phyloP scores from a whole-genome alignment of 1,140 invertebrate species.

The Eumaeus atala region DNA sequence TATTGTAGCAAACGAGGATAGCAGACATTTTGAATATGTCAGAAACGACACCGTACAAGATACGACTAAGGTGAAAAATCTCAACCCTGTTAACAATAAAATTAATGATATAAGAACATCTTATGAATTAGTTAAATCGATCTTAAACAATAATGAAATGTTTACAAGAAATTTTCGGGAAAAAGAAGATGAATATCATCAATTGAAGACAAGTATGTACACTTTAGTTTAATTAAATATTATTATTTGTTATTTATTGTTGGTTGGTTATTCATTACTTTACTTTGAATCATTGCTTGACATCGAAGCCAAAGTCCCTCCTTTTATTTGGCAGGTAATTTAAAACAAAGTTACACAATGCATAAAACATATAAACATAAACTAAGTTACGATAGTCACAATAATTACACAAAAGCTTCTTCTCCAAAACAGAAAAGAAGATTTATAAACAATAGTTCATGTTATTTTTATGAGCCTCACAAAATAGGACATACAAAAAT shows the following conservation, averaged over 20 bases:
- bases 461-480: not conserved
- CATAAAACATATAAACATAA: not conserved
- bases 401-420: not conserved
- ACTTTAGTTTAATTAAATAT: no score
- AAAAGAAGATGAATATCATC: no score
- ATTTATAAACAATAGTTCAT: constrained; percentile 1
- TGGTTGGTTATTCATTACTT: no score
- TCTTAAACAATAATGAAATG: not conserved
- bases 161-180: not conserved
- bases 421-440: not conserved
- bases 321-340: not conserved
- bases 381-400: not conserved
- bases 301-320: no score
- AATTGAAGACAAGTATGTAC: no score
- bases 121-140: not conserved
- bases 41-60: not conserved
- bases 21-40: not conserved
- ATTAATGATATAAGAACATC: not conserved
- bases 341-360: not conserved
- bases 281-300: no score
- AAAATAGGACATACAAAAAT: not conserved
- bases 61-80: not conserved
- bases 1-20: constrained; percentile 6
- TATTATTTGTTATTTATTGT: no score
- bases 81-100: not conserved